A percentile compares a stretch with the other conserved stretches of the same genome.
These are phyloP conservation scores for Murina feae DNA, from an alignment of 2,113 vertebrate genomes.

Conservation along the genomic window DNA sequence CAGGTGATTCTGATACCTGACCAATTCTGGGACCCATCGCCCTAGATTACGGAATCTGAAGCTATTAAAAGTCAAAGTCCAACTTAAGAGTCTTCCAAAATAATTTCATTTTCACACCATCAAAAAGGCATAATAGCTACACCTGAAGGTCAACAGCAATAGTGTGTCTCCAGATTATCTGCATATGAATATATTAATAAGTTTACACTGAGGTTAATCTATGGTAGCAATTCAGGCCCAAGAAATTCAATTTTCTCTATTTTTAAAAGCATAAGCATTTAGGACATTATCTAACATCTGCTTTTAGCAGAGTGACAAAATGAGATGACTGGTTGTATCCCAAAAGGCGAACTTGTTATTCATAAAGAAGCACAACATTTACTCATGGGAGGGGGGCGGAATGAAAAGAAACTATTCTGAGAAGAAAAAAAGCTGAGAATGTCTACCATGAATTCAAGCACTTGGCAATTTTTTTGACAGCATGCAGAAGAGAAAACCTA, in stretches of 20 bases:
- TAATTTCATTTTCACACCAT: not conserved
- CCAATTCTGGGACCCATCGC: not conserved
- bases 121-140: not conserved
- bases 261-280: not conserved
- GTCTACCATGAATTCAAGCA: not conserved
- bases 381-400: not conserved
- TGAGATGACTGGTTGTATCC: slow-evolving; percentile 11
- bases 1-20: not conserved
- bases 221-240: not conserved
- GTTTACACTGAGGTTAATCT: not conserved
- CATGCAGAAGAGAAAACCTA: not conserved
- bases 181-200: not conserved
- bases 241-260: not conserved
- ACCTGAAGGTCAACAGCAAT: not conserved
- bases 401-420: not conserved
- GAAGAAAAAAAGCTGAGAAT: not conserved
- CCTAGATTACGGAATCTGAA: not conserved
- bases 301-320: slow-evolving; percentile 47
- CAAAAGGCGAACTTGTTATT: slow-evolving; percentile 22
- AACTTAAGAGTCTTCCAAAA: not conserved
- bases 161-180: not conserved
- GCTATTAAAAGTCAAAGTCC: not conserved
- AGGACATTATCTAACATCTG: not conserved
- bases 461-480: not conserved
- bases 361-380: not conserved